These are phyloP conservation scores for Cryptocheilus praepositus DNA, from an alignment of 2,888 invertebrate species.

Conservation along the genomic window DNA sequence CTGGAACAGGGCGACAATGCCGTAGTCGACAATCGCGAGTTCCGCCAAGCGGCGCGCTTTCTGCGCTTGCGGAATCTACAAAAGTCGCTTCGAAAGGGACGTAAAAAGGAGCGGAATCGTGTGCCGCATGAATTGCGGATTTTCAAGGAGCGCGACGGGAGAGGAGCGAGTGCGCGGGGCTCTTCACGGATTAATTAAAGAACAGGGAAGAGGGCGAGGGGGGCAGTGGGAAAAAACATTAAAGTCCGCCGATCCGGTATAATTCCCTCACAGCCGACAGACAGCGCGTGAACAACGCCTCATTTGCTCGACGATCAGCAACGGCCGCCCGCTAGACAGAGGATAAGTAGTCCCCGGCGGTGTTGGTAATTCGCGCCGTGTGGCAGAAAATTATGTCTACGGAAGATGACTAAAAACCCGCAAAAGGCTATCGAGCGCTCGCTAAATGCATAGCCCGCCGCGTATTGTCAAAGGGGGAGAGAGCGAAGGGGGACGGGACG, in stretches of 20 bases:
- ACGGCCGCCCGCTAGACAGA: constrained; percentile 3
- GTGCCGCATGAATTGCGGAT: too few relatives aligned
- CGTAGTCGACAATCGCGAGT: too few relatives aligned
- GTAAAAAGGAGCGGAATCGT: too few relatives aligned
- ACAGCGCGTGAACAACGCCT: constrained; percentile 14
- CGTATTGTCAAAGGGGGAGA: constrained; percentile 51
- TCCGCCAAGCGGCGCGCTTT: too few relatives aligned
- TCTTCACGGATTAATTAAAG: constrained; percentile 3
- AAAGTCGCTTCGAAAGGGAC: too few relatives aligned
- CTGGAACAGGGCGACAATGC: too few relatives aligned
- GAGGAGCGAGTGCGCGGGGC: too few relatives aligned
- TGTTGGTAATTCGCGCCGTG: constrained; percentile 7
- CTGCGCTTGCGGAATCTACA: too few relatives aligned
- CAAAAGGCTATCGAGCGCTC: constrained; percentile 44
- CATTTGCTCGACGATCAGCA: constrained; percentile 14
- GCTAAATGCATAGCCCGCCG: constrained; percentile 46
- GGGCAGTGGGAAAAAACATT: constrained; percentile 11
- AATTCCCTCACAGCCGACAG: constrained; percentile 1
- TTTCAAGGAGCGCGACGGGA: too few relatives aligned
- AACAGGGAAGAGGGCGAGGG: not conserved
- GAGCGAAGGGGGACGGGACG: not conserved
- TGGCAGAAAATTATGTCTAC: constrained; percentile 47
- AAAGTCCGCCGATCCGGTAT: constrained; percentile 40
- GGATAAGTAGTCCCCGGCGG: not conserved
- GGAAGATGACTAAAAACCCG: constrained; percentile 51